Evolutionary conservation across 2,113 vertebrate genomes (phyloP).

Genomic region (Tretioscincus oriximinensis): DNA sequence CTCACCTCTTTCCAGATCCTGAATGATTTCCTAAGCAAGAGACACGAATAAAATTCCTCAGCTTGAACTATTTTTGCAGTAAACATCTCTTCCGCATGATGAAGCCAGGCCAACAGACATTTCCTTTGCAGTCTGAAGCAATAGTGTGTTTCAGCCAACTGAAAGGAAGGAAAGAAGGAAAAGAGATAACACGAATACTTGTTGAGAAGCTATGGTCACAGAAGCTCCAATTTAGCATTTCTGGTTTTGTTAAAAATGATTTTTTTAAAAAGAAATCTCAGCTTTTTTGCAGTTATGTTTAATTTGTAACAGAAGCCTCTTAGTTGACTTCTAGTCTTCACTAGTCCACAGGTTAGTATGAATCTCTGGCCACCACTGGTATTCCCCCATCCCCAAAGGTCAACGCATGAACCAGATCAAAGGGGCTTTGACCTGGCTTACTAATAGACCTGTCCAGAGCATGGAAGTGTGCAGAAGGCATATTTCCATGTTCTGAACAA

Average conservation of each 20-base stretch:
- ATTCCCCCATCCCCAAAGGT: too few relatives aligned
- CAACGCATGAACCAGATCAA: too few relatives aligned
- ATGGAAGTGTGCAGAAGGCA: too few relatives aligned
- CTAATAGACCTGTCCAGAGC: too few relatives aligned
- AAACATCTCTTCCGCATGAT: slow-evolving; percentile 58
- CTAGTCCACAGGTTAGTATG: too few relatives aligned
- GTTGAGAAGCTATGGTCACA: background rate
- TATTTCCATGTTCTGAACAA: too few relatives aligned
- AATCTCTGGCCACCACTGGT: too few relatives aligned
- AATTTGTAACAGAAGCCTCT: too few relatives aligned
- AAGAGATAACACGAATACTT: background rate
- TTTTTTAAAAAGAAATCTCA: background rate
- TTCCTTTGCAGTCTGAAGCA: slow-evolving; percentile 70
- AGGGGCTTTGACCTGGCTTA: too few relatives aligned
- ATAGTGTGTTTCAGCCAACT: slow-evolving; percentile 83
- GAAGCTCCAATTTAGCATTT: slow-evolving; percentile 8
- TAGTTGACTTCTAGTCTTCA: too few relatives aligned
- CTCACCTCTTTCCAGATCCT: slow-evolving; percentile 82
- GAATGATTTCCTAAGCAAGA: slow-evolving; percentile 75
- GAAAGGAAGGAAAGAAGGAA: slow-evolving; percentile 44
- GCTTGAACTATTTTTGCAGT: slow-evolving; percentile 74
- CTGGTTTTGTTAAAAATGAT: slow-evolving; percentile 16
- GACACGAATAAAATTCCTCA: slow-evolving; percentile 67
- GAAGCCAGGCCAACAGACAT: slow-evolving; percentile 78
- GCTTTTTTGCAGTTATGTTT: background rate